These are phyloP conservation scores for Ceratina australensis DNA, from an alignment of 1,140 invertebrate genomes.

Conservation along the genomic window DNA sequence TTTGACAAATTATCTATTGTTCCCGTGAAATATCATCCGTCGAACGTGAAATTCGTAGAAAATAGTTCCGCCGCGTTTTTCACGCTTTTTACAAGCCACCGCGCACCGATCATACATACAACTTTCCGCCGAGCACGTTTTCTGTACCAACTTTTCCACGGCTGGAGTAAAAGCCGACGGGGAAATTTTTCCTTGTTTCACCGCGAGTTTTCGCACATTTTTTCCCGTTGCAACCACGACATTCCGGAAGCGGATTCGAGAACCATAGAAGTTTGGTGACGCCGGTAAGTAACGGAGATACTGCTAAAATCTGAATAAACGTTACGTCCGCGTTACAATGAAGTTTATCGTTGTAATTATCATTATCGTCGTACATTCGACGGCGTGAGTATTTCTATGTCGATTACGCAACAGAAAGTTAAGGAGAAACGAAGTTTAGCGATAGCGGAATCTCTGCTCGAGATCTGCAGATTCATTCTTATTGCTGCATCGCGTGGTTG, in stretches of 20 bases:
- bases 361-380: too few relatives aligned
- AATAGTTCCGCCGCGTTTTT: neutral
- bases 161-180: neutral
- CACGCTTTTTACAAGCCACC: neutral
- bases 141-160: neutral
- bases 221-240: neutral
- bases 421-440: too few relatives aligned
- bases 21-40: neutral
- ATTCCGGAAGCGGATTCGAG: neutral
- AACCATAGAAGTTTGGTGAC: neutral
- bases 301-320: too few relatives aligned
- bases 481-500: neutral
- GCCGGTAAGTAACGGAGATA: too few relatives aligned
- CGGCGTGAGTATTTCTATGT: too few relatives aligned
- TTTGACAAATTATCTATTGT: slow-evolving; percentile 24
- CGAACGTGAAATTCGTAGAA: neutral
- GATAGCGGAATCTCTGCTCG: too few relatives aligned
- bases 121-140: neutral
- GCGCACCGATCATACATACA: neutral
- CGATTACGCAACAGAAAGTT: too few relatives aligned
- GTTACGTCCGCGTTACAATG: too few relatives aligned
- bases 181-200: neutral
- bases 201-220: neutral
- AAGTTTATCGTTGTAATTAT: too few relatives aligned
- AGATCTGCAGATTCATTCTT: neutral